These are phyloP conservation scores for Lepidurus packardi DNA, from an alignment of 1,140 invertebrate genomes.

Conservation along the genomic window DNA sequence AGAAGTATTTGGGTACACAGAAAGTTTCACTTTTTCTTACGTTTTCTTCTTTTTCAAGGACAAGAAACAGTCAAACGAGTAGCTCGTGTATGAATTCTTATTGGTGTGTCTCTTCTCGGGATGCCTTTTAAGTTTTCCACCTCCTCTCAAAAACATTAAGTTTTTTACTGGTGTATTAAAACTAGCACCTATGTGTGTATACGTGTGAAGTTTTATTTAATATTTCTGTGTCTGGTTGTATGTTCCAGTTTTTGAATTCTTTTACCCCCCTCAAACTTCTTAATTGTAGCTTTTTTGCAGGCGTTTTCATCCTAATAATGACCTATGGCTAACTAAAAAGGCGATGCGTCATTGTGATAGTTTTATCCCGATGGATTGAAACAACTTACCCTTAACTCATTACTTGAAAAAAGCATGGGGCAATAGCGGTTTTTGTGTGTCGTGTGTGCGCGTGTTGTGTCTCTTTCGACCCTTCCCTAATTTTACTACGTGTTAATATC, in stretches of 20 bases:
- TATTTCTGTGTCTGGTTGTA: slow-evolving; percentile 10
- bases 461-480: slow-evolving; percentile 11
- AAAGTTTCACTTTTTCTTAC: background rate
- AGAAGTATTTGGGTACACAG: background rate
- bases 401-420: background rate
- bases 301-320: slow-evolving; percentile 19
- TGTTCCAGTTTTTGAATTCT: background rate
- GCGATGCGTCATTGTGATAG: background rate
- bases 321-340: background rate
- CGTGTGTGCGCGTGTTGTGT: slow-evolving; percentile 25
- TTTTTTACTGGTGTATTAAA: background rate
- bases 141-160: background rate
- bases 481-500: background rate
- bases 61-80: background rate
- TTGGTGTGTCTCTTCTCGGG: background rate
- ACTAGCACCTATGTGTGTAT: background rate
- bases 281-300: background rate
- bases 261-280: background rate
- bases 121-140: background rate
- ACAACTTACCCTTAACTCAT: background rate
- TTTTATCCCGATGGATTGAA: slow-evolving; percentile 18
- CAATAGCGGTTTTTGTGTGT: slow-evolving; percentile 1
- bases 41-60: background rate
- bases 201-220: background rate
- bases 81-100: background rate